Evolutionary conservation across 2,113 vertebrate species (phyloP).

Genomic region (Globicephala melas): DNA sequence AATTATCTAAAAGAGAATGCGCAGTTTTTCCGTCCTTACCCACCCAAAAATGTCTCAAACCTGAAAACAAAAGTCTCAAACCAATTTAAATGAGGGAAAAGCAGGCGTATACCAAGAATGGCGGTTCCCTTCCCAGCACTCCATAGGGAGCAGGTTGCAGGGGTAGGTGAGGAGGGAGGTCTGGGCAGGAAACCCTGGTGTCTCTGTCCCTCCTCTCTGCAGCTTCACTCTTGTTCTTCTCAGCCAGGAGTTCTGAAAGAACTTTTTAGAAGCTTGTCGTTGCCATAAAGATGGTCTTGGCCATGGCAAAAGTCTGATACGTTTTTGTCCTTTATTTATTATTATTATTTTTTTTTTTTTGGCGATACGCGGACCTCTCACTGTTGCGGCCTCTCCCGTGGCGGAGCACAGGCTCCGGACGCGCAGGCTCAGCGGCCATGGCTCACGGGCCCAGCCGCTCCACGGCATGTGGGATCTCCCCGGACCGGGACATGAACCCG

Average conservation of each 20-base stretch:
- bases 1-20: slow-evolving; percentile 6
- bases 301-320: no score
- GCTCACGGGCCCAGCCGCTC: no score
- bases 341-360: no score
- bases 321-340: no score
- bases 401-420: no score
- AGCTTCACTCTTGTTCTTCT: neutral
- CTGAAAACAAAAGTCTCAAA: slow-evolving; percentile 38
- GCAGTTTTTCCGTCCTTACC: neutral
- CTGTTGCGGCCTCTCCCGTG: no score
- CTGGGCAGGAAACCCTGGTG: no score
- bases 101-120: neutral
- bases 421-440: no score
- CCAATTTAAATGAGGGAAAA: neutral
- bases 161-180: neutral
- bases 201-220: neutral
- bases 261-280: neutral
- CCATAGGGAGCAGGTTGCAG: neutral
- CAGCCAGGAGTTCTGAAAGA: neutral
- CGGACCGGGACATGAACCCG: no score
- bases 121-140: neutral
- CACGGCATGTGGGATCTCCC: no score
- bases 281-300: neutral
- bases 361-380: no score
- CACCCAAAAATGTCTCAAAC: slow-evolving; percentile 38